Evolutionary conservation across 1,140 invertebrate genomes (phyloP).

Genomic region (Psix sp.): DNA sequence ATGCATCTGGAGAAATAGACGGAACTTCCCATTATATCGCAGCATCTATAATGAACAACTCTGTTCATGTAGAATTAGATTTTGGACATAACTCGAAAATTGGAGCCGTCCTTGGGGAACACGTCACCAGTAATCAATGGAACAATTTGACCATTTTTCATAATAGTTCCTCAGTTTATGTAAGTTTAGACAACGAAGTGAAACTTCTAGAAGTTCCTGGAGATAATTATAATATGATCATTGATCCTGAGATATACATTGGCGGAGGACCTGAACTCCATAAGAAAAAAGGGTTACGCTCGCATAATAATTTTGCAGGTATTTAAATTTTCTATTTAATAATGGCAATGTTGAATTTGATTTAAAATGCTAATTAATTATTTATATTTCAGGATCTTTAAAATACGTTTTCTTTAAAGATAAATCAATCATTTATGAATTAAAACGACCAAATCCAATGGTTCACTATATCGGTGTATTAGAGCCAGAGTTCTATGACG

Average conservation of each 20-base stretch:
- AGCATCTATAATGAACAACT: conserved; percentile 86
- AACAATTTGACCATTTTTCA: conserved; percentile 93
- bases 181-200: conserved; percentile 85
- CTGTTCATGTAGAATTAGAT: conserved; percentile 88
- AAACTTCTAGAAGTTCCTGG: conserved; percentile 84
- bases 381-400: conserved; percentile 82
- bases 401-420: conserved; percentile 96
- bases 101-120: conserved; percentile 81
- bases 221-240: conserved; percentile 86
- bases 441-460: conserved; percentile 88
- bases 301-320: conserved; percentile 84
- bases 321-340: too few relatives aligned
- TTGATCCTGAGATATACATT: conserved; percentile 95
- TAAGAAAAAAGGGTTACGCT: conserved; percentile 85
- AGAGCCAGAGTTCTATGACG: conserved; percentile 88
- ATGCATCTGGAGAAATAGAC: conserved; percentile 90
- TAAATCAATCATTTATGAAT: conserved; percentile 91
- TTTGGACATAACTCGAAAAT: conserved; percentile 86
- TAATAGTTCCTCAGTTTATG: conserved; percentile 82
- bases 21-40: conserved; percentile 88
- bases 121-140: conserved; percentile 87
- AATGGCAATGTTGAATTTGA: not conserved
- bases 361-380: conserved; percentile 4
- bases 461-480: conserved; percentile 89
- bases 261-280: conserved; percentile 88